phyloP scores from a whole-genome alignment of 2,888 invertebrate genomes.

The Arrhopalites spinosus region DNA sequence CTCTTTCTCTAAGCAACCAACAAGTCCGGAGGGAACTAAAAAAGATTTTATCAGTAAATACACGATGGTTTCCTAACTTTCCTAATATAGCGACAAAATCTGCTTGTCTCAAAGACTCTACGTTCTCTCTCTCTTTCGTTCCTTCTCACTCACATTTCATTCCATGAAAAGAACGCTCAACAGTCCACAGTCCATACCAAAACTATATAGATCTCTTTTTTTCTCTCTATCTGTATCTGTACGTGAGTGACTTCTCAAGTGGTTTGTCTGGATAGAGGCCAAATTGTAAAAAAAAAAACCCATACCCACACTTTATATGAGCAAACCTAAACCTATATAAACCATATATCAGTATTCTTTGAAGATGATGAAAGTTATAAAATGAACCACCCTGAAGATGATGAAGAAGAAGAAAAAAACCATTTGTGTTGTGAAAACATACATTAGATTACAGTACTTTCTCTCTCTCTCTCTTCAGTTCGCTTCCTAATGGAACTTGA shows the following conservation, averaged over 20 bases:
- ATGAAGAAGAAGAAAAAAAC: not conserved
- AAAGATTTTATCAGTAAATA: constrained; percentile 38
- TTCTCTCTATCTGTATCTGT: not conserved
- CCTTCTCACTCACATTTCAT: not conserved
- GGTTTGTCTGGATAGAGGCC: constrained; percentile 31
- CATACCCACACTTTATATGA: not conserved
- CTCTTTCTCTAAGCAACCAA: not conserved
- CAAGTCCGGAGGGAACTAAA: constrained; percentile 23
- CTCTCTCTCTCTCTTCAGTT: not conserved
- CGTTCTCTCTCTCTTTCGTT: constrained; percentile 16
- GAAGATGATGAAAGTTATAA: constrained; percentile 2
- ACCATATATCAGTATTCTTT: not conserved
- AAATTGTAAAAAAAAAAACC: constrained; percentile 17
- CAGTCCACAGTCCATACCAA: not conserved
- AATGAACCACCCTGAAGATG: not conserved
- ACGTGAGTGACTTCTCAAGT: constrained; percentile 34
- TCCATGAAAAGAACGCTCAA: not conserved
- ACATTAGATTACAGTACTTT: constrained; percentile 12
- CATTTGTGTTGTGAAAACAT: constrained; percentile 14
- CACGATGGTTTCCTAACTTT: constrained; percentile 37
- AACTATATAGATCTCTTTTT: not conserved
- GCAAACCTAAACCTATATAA: not conserved
- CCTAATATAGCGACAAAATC: constrained; percentile 38
- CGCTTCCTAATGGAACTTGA: constrained; percentile 1
- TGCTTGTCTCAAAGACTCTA: constrained; percentile 34